These are phyloP conservation scores for Rissa tridactyla DNA, from an alignment of 2,113 vertebrate species.

Conservation along the genomic window DNA sequence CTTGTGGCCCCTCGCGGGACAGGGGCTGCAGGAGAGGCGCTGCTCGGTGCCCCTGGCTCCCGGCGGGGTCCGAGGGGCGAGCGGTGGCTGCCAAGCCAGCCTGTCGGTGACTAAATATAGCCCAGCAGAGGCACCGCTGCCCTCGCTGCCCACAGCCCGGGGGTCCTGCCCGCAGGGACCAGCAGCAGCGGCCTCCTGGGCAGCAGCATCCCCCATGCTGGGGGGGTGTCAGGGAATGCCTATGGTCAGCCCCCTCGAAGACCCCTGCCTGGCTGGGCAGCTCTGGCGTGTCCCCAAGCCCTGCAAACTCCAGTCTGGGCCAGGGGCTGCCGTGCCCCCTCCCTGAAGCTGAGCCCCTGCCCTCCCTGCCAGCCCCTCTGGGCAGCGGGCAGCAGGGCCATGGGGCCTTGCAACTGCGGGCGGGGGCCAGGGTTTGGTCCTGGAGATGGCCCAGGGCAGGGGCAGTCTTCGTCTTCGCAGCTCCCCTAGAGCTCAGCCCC, in stretches of 20 bases:
- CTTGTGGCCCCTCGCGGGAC: background rate
- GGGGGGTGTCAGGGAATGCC: background rate
- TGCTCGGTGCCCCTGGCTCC: background rate
- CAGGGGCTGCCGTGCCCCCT: background rate
- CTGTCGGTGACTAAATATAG: background rate
- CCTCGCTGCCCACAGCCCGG: background rate
- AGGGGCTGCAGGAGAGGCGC: background rate
- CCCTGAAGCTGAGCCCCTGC: background rate
- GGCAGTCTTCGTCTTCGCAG: background rate
- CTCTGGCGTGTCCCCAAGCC: background rate
- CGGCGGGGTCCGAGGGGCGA: background rate
- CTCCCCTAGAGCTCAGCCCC: background rate
- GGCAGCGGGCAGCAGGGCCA: background rate
- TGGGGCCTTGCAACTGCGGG: background rate
- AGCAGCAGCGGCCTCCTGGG: background rate
- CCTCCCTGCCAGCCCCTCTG: background rate
- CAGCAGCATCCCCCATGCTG: accelerated
- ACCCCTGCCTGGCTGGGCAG: background rate
- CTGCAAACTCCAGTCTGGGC: background rate
- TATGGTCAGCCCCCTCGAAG: background rate
- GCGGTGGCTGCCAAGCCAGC: background rate
- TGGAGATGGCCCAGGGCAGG: background rate
- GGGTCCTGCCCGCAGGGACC: background rate
- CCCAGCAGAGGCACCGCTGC: background rate
- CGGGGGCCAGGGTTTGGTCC: background rate